A percentile compares a stretch with the other conserved stretches of the same genome.
Evolutionary conservation across 2,797 vertebrate genomes (phyloP).

Genomic region (Peromyscus nudipes): DNA sequence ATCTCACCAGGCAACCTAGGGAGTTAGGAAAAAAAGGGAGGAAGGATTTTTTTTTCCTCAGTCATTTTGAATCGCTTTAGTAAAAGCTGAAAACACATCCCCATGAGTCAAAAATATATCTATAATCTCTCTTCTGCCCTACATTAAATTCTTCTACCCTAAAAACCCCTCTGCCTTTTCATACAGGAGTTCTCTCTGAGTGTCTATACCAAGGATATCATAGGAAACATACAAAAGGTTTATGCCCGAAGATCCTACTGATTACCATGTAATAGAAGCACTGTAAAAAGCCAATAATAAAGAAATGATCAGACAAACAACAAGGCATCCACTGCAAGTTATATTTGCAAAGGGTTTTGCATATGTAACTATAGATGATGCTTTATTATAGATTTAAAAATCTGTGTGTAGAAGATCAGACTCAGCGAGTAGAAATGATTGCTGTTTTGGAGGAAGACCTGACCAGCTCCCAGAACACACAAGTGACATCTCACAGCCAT

Average conservation of each 20-base stretch:
- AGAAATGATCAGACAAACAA: neutral
- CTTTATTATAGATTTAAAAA: neutral
- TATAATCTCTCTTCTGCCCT: neutral
- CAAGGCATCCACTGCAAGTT: neutral
- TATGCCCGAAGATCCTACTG: slow-evolving; percentile 27
- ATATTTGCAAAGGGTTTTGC: slow-evolving; percentile 2
- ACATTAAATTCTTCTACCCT: neutral
- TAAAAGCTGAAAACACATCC: slow-evolving; percentile 15
- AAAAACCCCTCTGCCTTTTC: neutral
- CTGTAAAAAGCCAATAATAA: slow-evolving; percentile 13
- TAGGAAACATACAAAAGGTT: neutral
- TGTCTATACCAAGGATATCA: neutral
- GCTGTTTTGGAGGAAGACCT: neutral
- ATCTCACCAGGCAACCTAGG: neutral
- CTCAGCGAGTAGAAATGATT: neutral
- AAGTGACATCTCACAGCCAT: too few species aligned
- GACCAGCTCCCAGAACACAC: neutral
- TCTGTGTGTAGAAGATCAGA: neutral
- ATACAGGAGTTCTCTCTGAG: neutral
- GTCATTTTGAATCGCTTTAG: neutral
- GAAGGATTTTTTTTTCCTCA: neutral
- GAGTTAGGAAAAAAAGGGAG: neutral
- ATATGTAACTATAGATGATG: neutral
- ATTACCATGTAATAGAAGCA: neutral
- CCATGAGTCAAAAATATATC: slow-evolving; percentile 13